Conservation (phyloP, 2,113 vertebrate genomes). For the Dendrocopos noguchii region DNA sequence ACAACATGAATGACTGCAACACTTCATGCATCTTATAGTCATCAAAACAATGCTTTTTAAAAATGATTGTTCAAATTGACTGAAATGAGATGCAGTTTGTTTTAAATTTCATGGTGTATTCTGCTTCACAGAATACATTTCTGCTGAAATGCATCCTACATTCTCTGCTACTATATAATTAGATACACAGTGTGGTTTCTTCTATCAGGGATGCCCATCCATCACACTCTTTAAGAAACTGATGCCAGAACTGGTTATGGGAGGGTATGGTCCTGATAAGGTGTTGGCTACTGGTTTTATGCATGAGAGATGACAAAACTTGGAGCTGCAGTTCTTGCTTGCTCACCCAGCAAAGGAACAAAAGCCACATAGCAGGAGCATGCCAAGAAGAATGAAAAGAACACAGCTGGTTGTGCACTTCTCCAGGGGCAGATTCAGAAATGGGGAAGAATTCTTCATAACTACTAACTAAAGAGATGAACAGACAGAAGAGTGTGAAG, state of each 20-base stretch:
- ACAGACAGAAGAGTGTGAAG: background rate
- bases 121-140: background rate
- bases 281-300: background rate
- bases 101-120: background rate
- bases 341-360: fast-evolving
- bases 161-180: background rate
- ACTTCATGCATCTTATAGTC: background rate
- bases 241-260: background rate
- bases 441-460: background rate
- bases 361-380: background rate
- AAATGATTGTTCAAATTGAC: background rate
- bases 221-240: background rate
- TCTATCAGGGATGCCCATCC: background rate
- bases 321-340: background rate
- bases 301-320: background rate
- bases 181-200: background rate
- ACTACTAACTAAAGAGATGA: background rate
- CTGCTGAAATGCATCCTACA: background rate
- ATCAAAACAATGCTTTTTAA: background rate
- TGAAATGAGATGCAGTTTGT: background rate
- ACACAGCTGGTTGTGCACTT: background rate
- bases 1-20: background rate
- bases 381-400: background rate
- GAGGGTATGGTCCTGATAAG: background rate
- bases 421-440: background rate